Evolutionary conservation across 2,797 vertebrate species (phyloP), one percentile per base, ranked within the genome.

Genomic region (Rhinogobio ventralis): DNA sequence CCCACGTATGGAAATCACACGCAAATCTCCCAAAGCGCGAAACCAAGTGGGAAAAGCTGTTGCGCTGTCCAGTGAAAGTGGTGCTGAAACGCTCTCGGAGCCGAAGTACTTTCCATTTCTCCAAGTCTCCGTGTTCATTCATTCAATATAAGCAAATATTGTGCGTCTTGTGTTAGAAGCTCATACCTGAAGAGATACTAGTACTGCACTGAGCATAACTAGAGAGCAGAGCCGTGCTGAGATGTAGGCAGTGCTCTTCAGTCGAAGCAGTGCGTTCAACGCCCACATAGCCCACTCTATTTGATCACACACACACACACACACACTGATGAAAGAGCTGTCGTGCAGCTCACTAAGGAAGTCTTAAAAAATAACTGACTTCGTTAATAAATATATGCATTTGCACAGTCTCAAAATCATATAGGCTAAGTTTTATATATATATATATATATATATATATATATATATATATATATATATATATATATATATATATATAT

Each of bases 21-120:
- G 45, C 88, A 88, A 92, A 92, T 87, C 89, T 69, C 87, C 83
- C 88, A 89, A 57, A 87, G 86, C 81, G 76, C 76, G 69, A 80
- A 57, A n/a, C 78, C 72, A 84, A 74, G 78, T 68, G 82, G 28
- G 84, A 87, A 85, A 76, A 89, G 85, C 89, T 90, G 88, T 89
- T 90, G 92, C 92, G 93, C 93, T 93, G 94, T 93, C 92, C 93
- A 88, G 86, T 72, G 81, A 89, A 93, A 94, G 94, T 94, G 93
- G 88, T 89, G 88, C 89, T 93, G 92, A 93, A 95, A 94, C 19
- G 85, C 20, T 67, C 53, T 76, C 53, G 45, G n/a, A 55, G 49
- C 28, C 76, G 39, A 82, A 81, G 82, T 69, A 71, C 85, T 87
- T 87, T 84, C 87, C 86, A 87, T 90, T 39, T 84, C 74, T 71